Evolutionary conservation across 2,113 vertebrate species (phyloP), one percentile per base, ranked within the genome.

Genomic region (Rhea americana): DNA sequence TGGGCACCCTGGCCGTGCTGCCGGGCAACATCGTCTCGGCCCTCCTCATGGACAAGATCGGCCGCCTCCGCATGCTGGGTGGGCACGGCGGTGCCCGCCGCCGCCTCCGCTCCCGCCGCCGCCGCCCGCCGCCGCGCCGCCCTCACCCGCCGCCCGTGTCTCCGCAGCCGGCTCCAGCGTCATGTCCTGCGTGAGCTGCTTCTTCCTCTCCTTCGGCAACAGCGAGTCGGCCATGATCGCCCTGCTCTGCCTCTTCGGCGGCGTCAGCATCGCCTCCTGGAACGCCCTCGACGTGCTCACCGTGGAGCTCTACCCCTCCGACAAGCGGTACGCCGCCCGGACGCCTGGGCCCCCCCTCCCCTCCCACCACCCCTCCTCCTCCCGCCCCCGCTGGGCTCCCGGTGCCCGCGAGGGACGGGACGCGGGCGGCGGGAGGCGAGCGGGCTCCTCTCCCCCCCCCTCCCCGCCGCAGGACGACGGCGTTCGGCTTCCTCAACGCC

Each of bases 251-350:
- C 98, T 99, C 90, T 99, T 99, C 4, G 99, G 99, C 0, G 99
- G 99, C 7, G 99, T 99, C 97, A 99, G 99, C 98, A 99, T 99
- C n/a, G 99, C 99, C 53, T 99, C 99, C 71, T 99, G 99, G 99
- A 99, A 99, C 1, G 97, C 99, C 14, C 98, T 99, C 79, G 99
- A 99, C 4, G 99, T 99, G 91, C 97, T 99, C 93, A 99, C 99
- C 1, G 99, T 99, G 3, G 99, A 99, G 96, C 98, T 99, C 28
- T 99, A 99, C 95, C 99, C 99, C 30, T 99, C 99, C 0, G 99
- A 99, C 93, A 99, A 99, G 97, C 98, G 99, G 99, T 99, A 97
- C 28, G 43, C 1, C 4, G 35, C 35, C 35, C 35, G 35, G 35
- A 35, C 35, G 35, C 35, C 35, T 35, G 35, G 35, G 35, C 35